Evolutionary conservation across 2,888 invertebrate genomes (phyloP).

Genomic region (Spilosoma lubricipeda): DNA sequence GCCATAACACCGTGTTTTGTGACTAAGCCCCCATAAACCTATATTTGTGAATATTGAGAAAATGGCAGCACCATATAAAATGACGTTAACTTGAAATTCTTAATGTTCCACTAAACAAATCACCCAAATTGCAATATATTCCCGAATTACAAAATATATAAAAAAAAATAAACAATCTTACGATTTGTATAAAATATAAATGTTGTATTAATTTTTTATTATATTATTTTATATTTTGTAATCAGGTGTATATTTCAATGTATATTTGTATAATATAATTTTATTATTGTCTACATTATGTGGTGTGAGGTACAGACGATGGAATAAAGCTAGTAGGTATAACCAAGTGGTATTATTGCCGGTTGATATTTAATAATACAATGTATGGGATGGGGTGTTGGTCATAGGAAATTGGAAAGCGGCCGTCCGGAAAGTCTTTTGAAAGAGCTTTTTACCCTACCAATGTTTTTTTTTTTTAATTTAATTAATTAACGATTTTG

Average conservation of each 20-base stretch:
- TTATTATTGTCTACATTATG: conserved; percentile 65
- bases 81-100: conserved; percentile 66
- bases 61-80: conserved; percentile 80
- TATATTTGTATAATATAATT: conserved; percentile 50
- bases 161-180: not conserved
- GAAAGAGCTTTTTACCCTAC: not conserved
- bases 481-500: not conserved
- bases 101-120: conserved; percentile 59
- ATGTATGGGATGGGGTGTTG: conserved; percentile 32
- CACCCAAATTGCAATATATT: conserved; percentile 60
- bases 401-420: conserved; percentile 33
- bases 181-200: not conserved
- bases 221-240: not conserved
- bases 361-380: conserved; percentile 43
- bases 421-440: conserved; percentile 12
- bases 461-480: not conserved
- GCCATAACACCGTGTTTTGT: conserved; percentile 82
- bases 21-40: conserved; percentile 81
- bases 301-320: conserved; percentile 78
- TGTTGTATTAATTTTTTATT: not conserved
- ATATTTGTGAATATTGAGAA: conserved; percentile 77
- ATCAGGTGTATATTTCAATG: conserved; percentile 48
- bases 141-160: conserved; percentile 33
- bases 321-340: conserved; percentile 68
- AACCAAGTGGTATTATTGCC: conserved; percentile 61